Base-by-base conservation (phyloP, 2,888 invertebrate species). In the Acrobasis consociella region DNA sequence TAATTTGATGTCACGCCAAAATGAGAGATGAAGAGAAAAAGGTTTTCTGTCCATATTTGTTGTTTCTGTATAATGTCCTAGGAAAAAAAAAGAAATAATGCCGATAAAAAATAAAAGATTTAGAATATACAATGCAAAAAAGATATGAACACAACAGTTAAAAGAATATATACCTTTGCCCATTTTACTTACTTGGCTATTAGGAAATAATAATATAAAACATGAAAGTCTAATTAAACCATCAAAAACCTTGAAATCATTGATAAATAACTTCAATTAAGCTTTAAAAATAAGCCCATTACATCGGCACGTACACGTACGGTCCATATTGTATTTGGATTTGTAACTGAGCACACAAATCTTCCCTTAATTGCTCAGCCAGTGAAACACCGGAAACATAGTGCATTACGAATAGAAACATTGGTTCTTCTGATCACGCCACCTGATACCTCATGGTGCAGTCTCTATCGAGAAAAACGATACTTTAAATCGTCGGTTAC, bases 351-450 rank as follows among this genome's bases (percentile, higher is more conserved):
- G 58, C 62, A 55, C 63, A 72, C 72, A 72, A 78, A 79, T 75
- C 72, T 71, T 69, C 63, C 69, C 70, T 72, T 76, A 73, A 79
- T 76, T 76, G 70, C 70, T 63, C 31, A 67, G 66, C 65, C 67
- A 66, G 63, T 64, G 65, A 85, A n/a, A 84, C 82, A 82, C 89
- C 87, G 89, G 89, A 89, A 85, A 83, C 82, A 37, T 52, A 72
- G 71, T 69, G 72, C 68, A 84, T 79, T 82, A 85, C 86, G 86
- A 88, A 89, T 87, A 85, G 88, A 87, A 81, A 85, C 88, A 88
- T 89, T 85, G 82, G 82, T 89, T 87, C 86, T 78, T 78, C 81
- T 83, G 81, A 86, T 81, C 71, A 69, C 70, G 87, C 80, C 78
- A 89, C 82, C 75, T 79, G 89, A 91, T 89, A 89, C 81, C 75